Evolutionary conservation across 1,140 invertebrate genomes (phyloP).

Genomic region (Charaxes varanes): DNA sequence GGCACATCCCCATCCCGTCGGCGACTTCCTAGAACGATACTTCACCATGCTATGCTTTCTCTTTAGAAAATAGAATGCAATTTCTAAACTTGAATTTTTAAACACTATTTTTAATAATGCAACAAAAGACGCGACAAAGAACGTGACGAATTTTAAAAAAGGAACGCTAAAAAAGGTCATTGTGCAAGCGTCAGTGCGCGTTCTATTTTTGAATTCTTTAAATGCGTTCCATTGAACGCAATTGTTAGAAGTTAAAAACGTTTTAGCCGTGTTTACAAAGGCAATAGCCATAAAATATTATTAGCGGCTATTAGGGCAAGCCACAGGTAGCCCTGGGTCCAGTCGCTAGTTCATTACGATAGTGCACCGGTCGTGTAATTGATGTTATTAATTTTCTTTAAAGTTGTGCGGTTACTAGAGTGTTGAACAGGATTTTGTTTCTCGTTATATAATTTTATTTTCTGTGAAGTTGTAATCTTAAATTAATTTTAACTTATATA

Average conservation of each 20-base stretch:
- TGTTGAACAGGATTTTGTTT: not conserved
- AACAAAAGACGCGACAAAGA: slow-evolving; percentile 5
- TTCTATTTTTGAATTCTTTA: slow-evolving; percentile 13
- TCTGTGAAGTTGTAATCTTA: no score
- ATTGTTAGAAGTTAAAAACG: slow-evolving; percentile 44
- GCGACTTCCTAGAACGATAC: slow-evolving; percentile 64
- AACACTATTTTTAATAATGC: no score
- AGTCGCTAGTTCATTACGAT: slow-evolving; percentile 48
- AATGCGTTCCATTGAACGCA: slow-evolving; percentile 30
- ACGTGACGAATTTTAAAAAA: slow-evolving; percentile 33
- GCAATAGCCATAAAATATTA: slow-evolving; percentile 66
- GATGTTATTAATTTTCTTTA: slow-evolving; percentile 46
- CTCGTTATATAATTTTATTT: no score
- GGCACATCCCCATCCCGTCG: slow-evolving; percentile 72
- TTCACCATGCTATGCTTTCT: slow-evolving; percentile 46
- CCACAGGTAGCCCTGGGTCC: slow-evolving; percentile 55
- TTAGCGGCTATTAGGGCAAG: slow-evolving; percentile 52
- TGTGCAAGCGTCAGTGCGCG: slow-evolving; percentile 1
- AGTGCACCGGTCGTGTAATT: slow-evolving; percentile 46
- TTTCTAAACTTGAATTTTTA: slow-evolving; percentile 26
- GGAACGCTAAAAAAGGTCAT: slow-evolving; percentile 16
- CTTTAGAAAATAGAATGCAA: slow-evolving; percentile 37
- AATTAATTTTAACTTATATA: no score
- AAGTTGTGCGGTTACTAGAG: not conserved
- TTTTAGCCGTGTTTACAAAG: slow-evolving; percentile 63